Evolutionary conservation across 2,888 invertebrate species (phyloP).

Genomic region (Melieria crassipennis): DNA sequence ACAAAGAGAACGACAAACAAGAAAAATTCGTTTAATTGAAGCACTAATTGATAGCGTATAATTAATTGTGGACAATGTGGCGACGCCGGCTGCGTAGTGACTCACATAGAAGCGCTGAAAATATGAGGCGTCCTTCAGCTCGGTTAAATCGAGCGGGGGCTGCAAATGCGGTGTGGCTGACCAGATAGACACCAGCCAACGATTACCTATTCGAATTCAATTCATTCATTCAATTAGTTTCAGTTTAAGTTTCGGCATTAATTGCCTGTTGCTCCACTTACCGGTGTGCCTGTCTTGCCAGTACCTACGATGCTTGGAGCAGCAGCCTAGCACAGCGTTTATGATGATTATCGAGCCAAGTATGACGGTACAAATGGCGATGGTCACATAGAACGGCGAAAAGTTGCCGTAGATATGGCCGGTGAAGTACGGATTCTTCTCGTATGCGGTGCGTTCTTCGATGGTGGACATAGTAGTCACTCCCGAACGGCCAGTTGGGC

Average conservation of each 20-base stretch:
- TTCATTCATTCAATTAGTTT: conserved; percentile 6
- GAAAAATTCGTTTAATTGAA: background rate
- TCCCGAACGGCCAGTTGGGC: background rate
- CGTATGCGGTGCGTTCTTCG: conserved; percentile 72
- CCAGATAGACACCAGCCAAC: conserved; percentile 87
- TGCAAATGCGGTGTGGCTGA: conserved; percentile 84
- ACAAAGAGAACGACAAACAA: conserved; percentile 28
- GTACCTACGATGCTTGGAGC: conserved; percentile 81
- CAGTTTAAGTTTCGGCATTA: background rate
- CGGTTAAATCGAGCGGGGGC: conserved; percentile 81
- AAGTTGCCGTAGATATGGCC: conserved; percentile 76
- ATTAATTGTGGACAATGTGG: too few relatives aligned
- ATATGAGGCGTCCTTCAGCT: conserved; percentile 71
- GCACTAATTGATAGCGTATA: background rate
- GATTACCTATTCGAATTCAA: conserved; percentile 72
- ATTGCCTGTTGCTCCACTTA: conserved; percentile 22
- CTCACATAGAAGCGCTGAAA: conserved; percentile 60
- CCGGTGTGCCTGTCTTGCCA: conserved; percentile 85
- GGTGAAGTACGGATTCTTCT: conserved; percentile 72
- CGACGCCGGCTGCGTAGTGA: conserved; percentile 10
- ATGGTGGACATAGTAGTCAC: conserved; percentile 70
- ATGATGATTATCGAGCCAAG: conserved; percentile 76
- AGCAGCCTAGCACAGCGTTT: conserved; percentile 83
- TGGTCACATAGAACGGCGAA: conserved; percentile 85
- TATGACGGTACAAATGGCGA: conserved; percentile 80